Percentiles rank a stretch among this genome's conserved stretches.
These are phyloP conservation scores for Poecilobothrus nobilitatus DNA, from an alignment of 2,888 invertebrate genomes.

Conservation along the genomic window DNA sequence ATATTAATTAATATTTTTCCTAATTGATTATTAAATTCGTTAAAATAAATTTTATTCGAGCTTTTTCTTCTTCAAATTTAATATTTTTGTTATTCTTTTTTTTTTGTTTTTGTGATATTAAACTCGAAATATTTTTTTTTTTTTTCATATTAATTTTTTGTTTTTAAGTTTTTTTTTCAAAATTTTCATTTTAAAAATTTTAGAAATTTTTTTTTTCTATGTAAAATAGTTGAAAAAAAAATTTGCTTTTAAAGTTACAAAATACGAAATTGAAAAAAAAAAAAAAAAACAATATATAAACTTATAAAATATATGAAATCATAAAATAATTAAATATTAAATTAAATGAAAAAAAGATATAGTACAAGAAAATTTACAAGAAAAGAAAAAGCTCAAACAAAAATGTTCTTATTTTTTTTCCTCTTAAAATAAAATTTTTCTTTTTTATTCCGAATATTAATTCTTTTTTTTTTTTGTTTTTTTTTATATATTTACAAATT, in stretches of 20 bases:
- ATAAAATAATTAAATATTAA: neutral
- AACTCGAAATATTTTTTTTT: neutral
- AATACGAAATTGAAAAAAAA: neutral
- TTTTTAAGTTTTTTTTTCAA: slow-evolving; percentile 7
- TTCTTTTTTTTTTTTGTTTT: slow-evolving; percentile 25
- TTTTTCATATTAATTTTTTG: neutral
- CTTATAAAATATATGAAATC: slow-evolving; percentile 13
- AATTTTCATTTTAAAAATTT: no score
- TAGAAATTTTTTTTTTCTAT: slow-evolving; percentile 1
- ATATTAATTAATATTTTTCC: no score
- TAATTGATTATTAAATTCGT: no score
- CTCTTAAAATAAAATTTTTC: neutral
- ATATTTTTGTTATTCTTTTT: neutral
- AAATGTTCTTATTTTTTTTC: slow-evolving; percentile 26
- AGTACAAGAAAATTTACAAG: slow-evolving; percentile 29
- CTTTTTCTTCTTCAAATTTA: neutral
- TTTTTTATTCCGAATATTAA: no score
- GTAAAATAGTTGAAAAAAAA: slow-evolving; percentile 14
- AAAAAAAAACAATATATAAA: neutral
- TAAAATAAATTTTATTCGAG: slow-evolving; percentile 4
- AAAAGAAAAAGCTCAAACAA: slow-evolving; percentile 44
- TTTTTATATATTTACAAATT: neutral
- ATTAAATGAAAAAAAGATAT: slow-evolving; percentile 12
- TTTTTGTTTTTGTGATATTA: neutral
- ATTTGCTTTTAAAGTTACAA: slow-evolving; percentile 11